A percentile compares a stretch with the other conserved stretches of the same genome.
Evolutionary conservation across 2,888 invertebrate genomes (phyloP).

Genomic region (Imbricaverruca yamaguchii): DNA sequence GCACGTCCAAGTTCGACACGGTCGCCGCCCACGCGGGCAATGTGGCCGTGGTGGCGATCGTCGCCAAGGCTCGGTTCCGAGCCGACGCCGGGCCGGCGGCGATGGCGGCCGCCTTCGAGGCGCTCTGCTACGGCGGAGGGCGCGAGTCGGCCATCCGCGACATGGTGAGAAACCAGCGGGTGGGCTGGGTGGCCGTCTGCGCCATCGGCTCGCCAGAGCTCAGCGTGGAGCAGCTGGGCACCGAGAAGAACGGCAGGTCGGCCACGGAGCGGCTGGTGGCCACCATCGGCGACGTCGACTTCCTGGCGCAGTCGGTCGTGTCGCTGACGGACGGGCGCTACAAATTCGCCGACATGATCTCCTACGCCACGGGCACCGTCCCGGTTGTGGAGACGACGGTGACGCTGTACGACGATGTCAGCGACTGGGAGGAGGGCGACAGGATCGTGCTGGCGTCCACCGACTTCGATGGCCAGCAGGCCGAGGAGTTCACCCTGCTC

Average conservation of each 20-base stretch:
- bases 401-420: neutral
- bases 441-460: neutral
- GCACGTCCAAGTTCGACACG: neutral
- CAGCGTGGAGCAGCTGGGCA: neutral
- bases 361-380: neutral
- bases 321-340: neutral
- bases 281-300: neutral
- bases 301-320: neutral
- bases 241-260: neutral
- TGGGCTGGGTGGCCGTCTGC: too few relatives aligned
- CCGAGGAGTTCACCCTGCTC: neutral
- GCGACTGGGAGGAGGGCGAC: neutral
- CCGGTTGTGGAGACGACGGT: neutral
- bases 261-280: neutral
- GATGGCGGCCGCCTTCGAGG: neutral
- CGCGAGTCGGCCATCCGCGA: too few relatives aligned
- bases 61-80: neutral
- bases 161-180: too few relatives aligned
- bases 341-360: neutral
- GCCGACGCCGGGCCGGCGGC: too few relatives aligned
- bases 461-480: neutral
- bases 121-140: neutral
- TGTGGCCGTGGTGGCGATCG: neutral
- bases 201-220: neutral
- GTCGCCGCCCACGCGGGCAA: neutral